Conservation (phyloP, 2,797 vertebrate genomes). For the Sardinella longiceps region DNA sequence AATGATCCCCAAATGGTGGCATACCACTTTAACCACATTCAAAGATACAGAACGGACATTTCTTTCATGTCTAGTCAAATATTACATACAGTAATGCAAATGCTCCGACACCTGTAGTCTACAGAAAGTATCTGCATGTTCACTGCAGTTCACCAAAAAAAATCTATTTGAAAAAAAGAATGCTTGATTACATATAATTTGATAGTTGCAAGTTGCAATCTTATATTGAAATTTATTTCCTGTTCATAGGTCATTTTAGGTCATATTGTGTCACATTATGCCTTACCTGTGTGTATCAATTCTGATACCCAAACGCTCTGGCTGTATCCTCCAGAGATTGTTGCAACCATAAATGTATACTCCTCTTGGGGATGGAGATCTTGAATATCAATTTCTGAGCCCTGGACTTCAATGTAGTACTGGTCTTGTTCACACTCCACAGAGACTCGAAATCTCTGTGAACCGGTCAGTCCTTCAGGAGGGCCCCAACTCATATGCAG, state of each 20-base stretch:
- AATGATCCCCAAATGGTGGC: too few relatives aligned
- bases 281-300: constrained; percentile 31
- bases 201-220: too few relatives aligned
- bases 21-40: too few relatives aligned
- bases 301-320: constrained; percentile 22
- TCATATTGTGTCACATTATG: neutral
- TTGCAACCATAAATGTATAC: constrained; percentile 21
- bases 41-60: too few relatives aligned
- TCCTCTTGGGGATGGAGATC: constrained; percentile 13
- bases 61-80: too few relatives aligned
- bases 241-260: too few relatives aligned
- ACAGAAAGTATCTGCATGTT: too few relatives aligned
- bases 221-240: neutral
- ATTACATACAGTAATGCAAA: too few relatives aligned
- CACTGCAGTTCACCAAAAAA: too few relatives aligned
- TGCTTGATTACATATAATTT: too few relatives aligned
- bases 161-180: too few relatives aligned
- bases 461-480: neutral
- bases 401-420: neutral
- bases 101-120: too few relatives aligned
- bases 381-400: neutral
- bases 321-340: neutral
- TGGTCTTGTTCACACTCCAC: neutral
- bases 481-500: constrained; percentile 23
- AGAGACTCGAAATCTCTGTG: constrained; percentile 27